These are phyloP conservation scores for Epirrita christyi DNA, from an alignment of 2,888 invertebrate genomes.

Conservation along the genomic window DNA sequence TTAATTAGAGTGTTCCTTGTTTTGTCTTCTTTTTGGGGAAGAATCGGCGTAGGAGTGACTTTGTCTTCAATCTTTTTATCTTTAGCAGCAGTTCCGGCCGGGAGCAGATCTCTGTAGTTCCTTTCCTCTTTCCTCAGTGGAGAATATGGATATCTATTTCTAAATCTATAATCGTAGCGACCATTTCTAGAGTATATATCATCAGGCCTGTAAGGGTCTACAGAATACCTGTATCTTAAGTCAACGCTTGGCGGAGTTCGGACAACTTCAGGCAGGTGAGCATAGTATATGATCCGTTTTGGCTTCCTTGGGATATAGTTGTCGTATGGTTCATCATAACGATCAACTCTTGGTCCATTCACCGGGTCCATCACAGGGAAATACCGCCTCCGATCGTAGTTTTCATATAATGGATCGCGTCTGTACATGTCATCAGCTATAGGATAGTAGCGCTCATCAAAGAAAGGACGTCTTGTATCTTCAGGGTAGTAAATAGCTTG, in stretches of 20 bases:
- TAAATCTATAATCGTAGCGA: conserved; percentile 76
- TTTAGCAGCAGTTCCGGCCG: conserved; percentile 68
- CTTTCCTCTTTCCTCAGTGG: conserved; percentile 76
- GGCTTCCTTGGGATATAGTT: conserved; percentile 76
- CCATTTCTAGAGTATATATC: conserved; percentile 69
- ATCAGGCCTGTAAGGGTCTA: conserved; percentile 76
- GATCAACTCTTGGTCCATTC: conserved; percentile 62
- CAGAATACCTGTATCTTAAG: conserved; percentile 79
- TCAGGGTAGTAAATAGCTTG: conserved; percentile 80
- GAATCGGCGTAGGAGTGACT: conserved; percentile 74
- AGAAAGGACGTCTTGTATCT: conserved; percentile 70
- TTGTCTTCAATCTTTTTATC: conserved; percentile 77
- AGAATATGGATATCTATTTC: conserved; percentile 73
- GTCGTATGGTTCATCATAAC: conserved; percentile 74
- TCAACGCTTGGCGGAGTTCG: conserved; percentile 85
- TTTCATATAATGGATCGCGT: conserved; percentile 73
- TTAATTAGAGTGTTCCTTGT: conserved; percentile 39
- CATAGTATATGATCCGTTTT: conserved; percentile 88
- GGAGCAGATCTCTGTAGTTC: conserved; percentile 73
- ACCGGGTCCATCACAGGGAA: conserved; percentile 51
- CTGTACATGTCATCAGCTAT: conserved; percentile 68
- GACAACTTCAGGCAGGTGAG: conserved; percentile 88
- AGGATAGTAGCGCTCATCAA: conserved; percentile 69
- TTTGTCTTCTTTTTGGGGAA: conserved; percentile 74
- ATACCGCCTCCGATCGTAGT: conserved; percentile 66